Base-by-base conservation (phyloP, 1,140 invertebrate genomes). In the Chironomus striatipennis region DNA sequence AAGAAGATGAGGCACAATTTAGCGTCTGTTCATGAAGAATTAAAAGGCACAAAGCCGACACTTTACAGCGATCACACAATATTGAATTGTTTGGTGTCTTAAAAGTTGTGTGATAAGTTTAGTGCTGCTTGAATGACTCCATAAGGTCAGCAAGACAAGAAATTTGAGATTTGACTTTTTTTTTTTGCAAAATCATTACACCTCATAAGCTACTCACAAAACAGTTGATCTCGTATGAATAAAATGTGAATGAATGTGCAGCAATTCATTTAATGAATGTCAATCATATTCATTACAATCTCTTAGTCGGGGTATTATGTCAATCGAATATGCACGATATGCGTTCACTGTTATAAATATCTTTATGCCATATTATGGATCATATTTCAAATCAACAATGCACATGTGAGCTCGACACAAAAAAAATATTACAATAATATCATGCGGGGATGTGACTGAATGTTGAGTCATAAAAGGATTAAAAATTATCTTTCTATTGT, bases 341-440 rank as follows among this genome's bases (percentile, higher is more conserved):
- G 47, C 47, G 47, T 57, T 57, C 12, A 57, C n/a, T 57, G 47
- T n/a, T 57, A 57, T 57, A 57, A 57, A 57, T 57, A n/a, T 57
- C 47, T 57, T 57, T 47, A 8, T 15, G 5, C 24, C 24, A 34
- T 34, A 34, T 34, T 34, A 34, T 34, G 24, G 24, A 34, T 34
- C 5, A 5, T 34, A 34, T 34, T 34, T 34, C 24, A 34, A 34
- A 34, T 34, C 24, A 34, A 34, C 24, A 34, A 34, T 34, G 24
- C 24, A 34, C 24, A 34, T 34, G 24, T 34, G 24, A 34, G 24
- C 24, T 34, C 24, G 24, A 34, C 24, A 34, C 24, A 34, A 34
- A 2, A 34, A 34, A 2, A 34, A 34, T 34, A 34, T 2, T 34
- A 34, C 5, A 34, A 34, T 34, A 34, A 34, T 34, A 34, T 34